Conservation (phyloP, 64 coral and sea anemone species). For the Platygyra sinensis region DNA sequence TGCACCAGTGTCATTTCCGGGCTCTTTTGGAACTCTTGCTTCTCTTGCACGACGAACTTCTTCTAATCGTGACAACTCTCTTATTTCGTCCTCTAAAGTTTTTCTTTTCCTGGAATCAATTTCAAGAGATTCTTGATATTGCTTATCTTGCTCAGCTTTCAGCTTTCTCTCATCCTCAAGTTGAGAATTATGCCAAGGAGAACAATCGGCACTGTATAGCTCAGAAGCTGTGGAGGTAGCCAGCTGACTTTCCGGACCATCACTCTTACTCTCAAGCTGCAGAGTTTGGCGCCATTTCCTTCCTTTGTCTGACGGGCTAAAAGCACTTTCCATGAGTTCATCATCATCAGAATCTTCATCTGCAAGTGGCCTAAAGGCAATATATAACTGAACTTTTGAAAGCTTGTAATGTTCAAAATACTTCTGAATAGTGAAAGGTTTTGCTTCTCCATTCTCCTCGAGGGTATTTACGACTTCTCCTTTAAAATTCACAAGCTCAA, state of each 20-base stretch:
- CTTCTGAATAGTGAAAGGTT: too few species aligned
- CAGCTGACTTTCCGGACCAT: not conserved
- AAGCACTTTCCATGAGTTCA: not conserved
- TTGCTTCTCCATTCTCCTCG: too few species aligned
- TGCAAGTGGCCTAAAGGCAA: too few species aligned
- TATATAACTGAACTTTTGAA: too few species aligned
- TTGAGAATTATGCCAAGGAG: conserved; percentile 3
- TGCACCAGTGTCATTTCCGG: not conserved
- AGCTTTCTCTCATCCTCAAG: conserved; percentile 4
- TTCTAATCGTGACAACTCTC: conserved; percentile 1
- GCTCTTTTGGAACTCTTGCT: not conserved
- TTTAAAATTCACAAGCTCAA: too few species aligned
- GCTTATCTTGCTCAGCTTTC: conserved; percentile 40
- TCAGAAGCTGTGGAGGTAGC: not conserved
- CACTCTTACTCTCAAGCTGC: conserved; percentile 4
- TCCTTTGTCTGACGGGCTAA: conserved; percentile 2
- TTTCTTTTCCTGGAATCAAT: conserved; percentile 19
- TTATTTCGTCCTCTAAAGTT: conserved; percentile 10
- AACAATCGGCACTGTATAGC: not conserved
- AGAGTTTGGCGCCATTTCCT: conserved; percentile 1
- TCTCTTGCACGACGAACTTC: conserved; percentile 13
- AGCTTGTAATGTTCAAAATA: too few species aligned
- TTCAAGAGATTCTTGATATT: conserved; percentile 44
- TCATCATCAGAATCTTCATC: conserved; percentile 1
- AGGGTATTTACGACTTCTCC: too few species aligned